Conservation (phyloP, 92 coral and sea anemone species). For the Metridium senile region DNA sequence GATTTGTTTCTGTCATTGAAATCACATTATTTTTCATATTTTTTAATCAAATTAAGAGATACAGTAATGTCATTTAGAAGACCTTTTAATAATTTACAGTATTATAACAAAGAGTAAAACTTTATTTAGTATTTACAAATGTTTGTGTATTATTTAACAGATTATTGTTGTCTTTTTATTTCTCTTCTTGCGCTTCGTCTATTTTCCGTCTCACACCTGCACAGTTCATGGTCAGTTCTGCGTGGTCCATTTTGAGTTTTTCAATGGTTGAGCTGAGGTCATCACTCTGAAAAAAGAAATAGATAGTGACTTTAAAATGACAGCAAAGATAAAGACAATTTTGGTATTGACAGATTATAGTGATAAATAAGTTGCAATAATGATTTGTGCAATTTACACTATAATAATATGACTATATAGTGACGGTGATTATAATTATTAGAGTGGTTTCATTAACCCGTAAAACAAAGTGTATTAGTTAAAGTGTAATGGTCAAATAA, state of each 20-base stretch:
- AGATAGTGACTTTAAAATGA: too few species aligned
- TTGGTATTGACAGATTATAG: neutral
- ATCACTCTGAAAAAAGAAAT: slow-evolving; percentile 67
- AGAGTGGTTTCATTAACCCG: too few species aligned
- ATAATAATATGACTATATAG: too few species aligned
- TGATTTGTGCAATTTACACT: neutral
- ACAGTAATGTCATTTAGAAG: too few species aligned
- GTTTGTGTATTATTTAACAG: neutral
- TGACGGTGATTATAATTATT: too few species aligned
- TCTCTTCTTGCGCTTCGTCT: slow-evolving; percentile 79
- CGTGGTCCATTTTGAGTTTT: slow-evolving; percentile 87
- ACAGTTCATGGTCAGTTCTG: slow-evolving; percentile 96
- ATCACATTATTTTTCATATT: too few species aligned
- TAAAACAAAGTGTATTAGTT: too few species aligned
- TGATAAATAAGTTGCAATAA: neutral
- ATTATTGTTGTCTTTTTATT: slow-evolving; percentile 3
- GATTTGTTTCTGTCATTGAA: neutral
- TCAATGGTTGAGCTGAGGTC: slow-evolving; percentile 78
- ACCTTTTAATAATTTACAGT: too few species aligned
- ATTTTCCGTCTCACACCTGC: slow-evolving; percentile 92
- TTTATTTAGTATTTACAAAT: neutral
- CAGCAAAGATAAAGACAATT: too few species aligned
- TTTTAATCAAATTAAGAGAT: too few species aligned
- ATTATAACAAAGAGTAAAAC: too few species aligned
- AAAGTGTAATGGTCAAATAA: too few species aligned